Conservation (phyloP, 2,797 vertebrate species). For the Lagothrix lagotricha region DNA sequence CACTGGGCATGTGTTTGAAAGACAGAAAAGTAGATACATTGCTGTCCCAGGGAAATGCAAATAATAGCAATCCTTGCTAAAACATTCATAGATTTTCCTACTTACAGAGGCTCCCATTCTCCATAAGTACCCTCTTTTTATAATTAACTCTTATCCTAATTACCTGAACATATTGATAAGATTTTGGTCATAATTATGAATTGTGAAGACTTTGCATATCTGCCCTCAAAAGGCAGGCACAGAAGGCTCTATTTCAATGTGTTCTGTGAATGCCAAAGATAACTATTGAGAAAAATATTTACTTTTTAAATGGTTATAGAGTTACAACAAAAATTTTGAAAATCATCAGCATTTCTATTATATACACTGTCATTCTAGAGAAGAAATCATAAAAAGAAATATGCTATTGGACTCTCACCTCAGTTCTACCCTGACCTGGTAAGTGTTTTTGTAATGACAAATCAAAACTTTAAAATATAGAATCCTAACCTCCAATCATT, state of each 20-base stretch:
- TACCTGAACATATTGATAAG: background rate
- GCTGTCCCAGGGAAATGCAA: background rate
- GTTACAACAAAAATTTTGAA: constrained; percentile 29
- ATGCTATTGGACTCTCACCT: constrained; percentile 36
- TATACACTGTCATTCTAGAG: background rate
- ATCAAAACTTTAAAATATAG: constrained; percentile 20
- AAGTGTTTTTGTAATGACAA: constrained; percentile 47
- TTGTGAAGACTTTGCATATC: background rate
- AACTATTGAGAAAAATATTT: background rate
- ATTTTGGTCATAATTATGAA: background rate
- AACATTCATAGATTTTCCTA: background rate
- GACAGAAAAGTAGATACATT: background rate
- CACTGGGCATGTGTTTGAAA: background rate
- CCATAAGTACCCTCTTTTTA: background rate
- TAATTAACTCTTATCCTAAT: background rate
- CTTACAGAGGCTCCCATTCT: background rate
- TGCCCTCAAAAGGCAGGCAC: background rate
- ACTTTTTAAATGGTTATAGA: constrained; percentile 9
- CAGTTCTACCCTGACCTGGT: background rate
- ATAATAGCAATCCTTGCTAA: background rate
- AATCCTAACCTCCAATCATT: background rate
- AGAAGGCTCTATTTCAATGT: background rate
- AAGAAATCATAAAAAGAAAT: constrained; percentile 46
- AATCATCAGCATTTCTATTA: background rate
- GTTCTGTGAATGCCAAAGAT: background rate